These are phyloP conservation scores for Limanda limanda DNA, from an alignment of 2,113 vertebrate genomes.

Conservation along the genomic window DNA sequence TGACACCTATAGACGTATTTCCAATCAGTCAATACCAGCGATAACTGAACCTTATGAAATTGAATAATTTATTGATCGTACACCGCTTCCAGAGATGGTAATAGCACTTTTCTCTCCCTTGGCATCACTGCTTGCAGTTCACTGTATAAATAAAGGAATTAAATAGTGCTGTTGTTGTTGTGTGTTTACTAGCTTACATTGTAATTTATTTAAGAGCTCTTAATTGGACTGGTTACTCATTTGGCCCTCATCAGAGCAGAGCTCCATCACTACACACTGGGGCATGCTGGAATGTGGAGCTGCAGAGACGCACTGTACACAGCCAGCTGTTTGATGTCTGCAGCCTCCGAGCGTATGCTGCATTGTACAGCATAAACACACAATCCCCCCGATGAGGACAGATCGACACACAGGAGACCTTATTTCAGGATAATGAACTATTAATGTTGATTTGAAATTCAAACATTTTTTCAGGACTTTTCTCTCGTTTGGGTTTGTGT, in stretches of 20 bases:
- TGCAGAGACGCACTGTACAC: slow-evolving; percentile 66
- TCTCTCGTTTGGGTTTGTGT: slow-evolving; percentile 15
- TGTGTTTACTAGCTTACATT: slow-evolving; percentile 72
- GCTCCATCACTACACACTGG: slow-evolving; percentile 67
- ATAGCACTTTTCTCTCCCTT: slow-evolving; percentile 19
- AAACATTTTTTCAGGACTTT: slow-evolving; percentile 60
- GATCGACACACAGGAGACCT: slow-evolving; percentile 69
- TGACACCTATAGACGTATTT: slow-evolving; percentile 23
- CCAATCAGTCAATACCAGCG: slow-evolving; percentile 54
- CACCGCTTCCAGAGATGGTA: slow-evolving; percentile 27
- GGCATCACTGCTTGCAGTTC: slow-evolving; percentile 45
- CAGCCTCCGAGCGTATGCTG: slow-evolving; percentile 56
- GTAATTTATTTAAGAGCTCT: slow-evolving; percentile 80
- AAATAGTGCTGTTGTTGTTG: slow-evolving; percentile 59
- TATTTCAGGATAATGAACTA: slow-evolving; percentile 77
- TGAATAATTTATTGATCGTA: slow-evolving; percentile 52
- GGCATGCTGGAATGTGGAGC: slow-evolving; percentile 66
- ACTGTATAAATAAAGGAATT: slow-evolving; percentile 68
- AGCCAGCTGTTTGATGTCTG: slow-evolving; percentile 78
- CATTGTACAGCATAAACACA: slow-evolving; percentile 68
- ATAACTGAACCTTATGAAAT: slow-evolving; percentile 48
- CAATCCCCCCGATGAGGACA: slow-evolving; percentile 65
- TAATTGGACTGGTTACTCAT: slow-evolving; percentile 81
- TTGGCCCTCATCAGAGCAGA: slow-evolving; percentile 67
- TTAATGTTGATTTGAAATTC: slow-evolving; percentile 78